phyloP scores from a whole-genome alignment of 2,888 invertebrate species.

The Myopa testacea region DNA sequence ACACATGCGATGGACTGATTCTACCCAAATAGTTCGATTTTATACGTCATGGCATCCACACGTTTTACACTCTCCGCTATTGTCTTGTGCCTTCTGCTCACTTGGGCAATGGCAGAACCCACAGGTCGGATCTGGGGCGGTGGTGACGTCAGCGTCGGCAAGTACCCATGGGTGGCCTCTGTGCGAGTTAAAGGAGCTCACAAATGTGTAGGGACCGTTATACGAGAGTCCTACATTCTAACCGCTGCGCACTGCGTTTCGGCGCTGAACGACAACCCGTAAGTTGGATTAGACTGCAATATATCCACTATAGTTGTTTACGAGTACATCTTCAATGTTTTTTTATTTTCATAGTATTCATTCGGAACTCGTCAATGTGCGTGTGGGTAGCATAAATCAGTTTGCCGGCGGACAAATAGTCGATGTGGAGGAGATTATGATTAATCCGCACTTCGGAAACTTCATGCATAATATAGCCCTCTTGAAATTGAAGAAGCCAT shows the following conservation, averaged over 20 bases:
- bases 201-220: conserved; percentile 56
- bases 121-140: conserved; percentile 59
- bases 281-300: conserved; percentile 46
- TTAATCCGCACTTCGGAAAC: conserved; percentile 60
- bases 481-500: conserved; percentile 48
- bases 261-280: conserved; percentile 51
- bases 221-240: conserved; percentile 50
- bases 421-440: conserved; percentile 49
- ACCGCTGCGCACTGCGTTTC: conserved; percentile 61
- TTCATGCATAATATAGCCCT: conserved; percentile 62
- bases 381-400: conserved; percentile 62
- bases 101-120: conserved; percentile 32
- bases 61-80: conserved; percentile 47
- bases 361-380: conserved; percentile 48
- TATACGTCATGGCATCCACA: conserved; percentile 51
- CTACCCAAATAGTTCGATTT: not conserved
- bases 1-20: too few species aligned
- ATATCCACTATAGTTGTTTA: not conserved
- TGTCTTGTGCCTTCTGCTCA: conserved; percentile 34
- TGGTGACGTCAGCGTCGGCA: conserved; percentile 56
- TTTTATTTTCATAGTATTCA: conserved; percentile 48
- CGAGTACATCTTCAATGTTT: conserved; percentile 10
- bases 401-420: conserved; percentile 59
- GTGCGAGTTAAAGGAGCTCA: conserved; percentile 57
- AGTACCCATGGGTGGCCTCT: conserved; percentile 65